Percentiles rank a stretch among this genome's conserved stretches.
Conservation (phyloP, 2,888 invertebrate genomes). For the Temnothorax ravouxi region DNA sequence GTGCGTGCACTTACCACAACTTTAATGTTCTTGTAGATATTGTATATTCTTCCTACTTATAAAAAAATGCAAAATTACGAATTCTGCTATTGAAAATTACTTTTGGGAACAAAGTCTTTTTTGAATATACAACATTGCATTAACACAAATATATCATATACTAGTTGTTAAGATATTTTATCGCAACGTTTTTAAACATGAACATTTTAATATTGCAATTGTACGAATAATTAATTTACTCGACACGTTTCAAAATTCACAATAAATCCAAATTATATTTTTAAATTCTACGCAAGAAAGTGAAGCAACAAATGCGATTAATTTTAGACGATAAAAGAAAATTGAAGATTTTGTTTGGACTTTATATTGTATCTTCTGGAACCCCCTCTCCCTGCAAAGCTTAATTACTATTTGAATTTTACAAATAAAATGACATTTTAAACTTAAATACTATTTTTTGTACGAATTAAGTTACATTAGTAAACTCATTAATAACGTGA, state of each 20-base stretch:
- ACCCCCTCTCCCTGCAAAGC: background rate
- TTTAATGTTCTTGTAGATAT: too few species aligned
- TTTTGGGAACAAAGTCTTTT: background rate
- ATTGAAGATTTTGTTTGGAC: background rate
- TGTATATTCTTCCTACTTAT: too few species aligned
- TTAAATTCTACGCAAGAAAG: background rate
- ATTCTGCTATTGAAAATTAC: too few species aligned
- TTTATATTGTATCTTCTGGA: background rate
- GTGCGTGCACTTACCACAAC: too few species aligned
- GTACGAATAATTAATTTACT: background rate
- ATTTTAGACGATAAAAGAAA: background rate
- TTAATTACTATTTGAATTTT: background rate
- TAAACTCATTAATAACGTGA: constrained; percentile 7
- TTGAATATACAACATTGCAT: background rate
- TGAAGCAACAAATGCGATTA: background rate
- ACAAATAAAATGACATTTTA: background rate
- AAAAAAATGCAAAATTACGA: too few species aligned
- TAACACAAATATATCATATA: background rate
- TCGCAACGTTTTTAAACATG: background rate
- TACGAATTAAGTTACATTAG: background rate
- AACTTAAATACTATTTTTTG: background rate
- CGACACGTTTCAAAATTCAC: background rate
- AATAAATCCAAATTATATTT: background rate
- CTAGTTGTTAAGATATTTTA: background rate
- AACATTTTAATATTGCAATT: background rate